phyloP scores from a whole-genome alignment of 1,140 invertebrate species.

The Aplysia californica region DNA sequence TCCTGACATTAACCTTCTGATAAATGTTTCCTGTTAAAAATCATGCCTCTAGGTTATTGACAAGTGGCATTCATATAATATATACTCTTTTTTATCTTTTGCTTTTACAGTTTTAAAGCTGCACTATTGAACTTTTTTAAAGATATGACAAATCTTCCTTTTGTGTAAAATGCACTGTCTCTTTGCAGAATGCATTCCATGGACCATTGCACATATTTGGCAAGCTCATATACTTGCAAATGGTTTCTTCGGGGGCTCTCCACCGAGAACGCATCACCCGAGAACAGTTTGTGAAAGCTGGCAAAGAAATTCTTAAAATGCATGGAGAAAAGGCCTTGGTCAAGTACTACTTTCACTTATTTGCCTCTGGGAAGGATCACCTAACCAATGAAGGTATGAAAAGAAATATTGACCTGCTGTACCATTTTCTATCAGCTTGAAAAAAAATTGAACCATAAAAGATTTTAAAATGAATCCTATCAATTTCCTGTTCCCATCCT shows the following conservation, averaged over 20 bases:
- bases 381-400: constrained; percentile 55
- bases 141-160: no score
- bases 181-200: constrained; percentile 59
- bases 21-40: no score
- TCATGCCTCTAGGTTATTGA: no score
- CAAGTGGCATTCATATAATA: no score
- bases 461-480: not conserved
- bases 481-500: no score
- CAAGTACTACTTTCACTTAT: constrained; percentile 62
- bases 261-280: constrained; percentile 53
- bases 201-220: constrained; percentile 60
- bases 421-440: not conserved
- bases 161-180: no score
- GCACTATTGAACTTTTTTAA: no score
- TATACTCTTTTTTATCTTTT: no score
- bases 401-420: not conserved
- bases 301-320: constrained; percentile 55
- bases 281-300: constrained; percentile 61
- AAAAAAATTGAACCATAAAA: not conserved
- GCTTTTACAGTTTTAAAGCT: no score
- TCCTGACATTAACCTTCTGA: no score
- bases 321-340: constrained; percentile 51
- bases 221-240: constrained; percentile 55
- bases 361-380: constrained; percentile 52
- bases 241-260: constrained; percentile 35